Evolutionary conservation across 1,140 invertebrate genomes (phyloP), one percentile per base, ranked within the genome.

Genomic region (Tribolium madens): DNA sequence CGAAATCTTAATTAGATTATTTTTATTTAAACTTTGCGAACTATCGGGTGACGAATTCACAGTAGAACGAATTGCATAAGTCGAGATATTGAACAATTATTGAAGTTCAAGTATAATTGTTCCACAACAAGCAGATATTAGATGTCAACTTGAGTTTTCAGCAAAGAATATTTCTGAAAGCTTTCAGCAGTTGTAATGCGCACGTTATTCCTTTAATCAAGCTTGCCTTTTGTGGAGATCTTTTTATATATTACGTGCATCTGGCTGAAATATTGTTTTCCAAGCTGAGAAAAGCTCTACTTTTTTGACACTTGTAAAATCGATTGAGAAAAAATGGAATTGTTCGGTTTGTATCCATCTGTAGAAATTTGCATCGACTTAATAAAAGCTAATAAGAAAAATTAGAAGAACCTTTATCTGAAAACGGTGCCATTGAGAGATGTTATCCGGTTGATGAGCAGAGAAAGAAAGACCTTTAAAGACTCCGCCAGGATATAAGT

Each of bases 391-490:
- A 71, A 64, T 73, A 64, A 71, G 18, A 48, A 71, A 78, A 78
- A 77, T 77, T 77, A 73, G 46, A 77, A 53, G 15, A 48, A 46
- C 18, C 47, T 31, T 57, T 76, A 76, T 72, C 69, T 50, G 57
- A 73, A 53, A 71, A 33, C 21, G 17, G 33, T 69, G 69, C 52
- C 78, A 73, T 78, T 31, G 14, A 33, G 48, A 79, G 78, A 79
- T 79, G 78, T 33, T 79, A 79, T 79, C 78, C 46, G 60, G 53
- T 42, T 76, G 78, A 78, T 76, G 77, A 78, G 74, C 60, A 71
- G 64, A 79, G 75, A 70, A 73, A 73, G 72, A 79, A 76, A 69
- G 71, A 52, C 42, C 71, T 76, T 76, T 76, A 79, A 79, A 31
- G 71, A 79, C 78, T 76, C 64, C 69, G 78, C 31, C 71, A 79